Percentiles rank a stretch among this genome's conserved stretches.
Conservation (phyloP, 2,113 vertebrate species). For the Atherinomorus stipes region DNA sequence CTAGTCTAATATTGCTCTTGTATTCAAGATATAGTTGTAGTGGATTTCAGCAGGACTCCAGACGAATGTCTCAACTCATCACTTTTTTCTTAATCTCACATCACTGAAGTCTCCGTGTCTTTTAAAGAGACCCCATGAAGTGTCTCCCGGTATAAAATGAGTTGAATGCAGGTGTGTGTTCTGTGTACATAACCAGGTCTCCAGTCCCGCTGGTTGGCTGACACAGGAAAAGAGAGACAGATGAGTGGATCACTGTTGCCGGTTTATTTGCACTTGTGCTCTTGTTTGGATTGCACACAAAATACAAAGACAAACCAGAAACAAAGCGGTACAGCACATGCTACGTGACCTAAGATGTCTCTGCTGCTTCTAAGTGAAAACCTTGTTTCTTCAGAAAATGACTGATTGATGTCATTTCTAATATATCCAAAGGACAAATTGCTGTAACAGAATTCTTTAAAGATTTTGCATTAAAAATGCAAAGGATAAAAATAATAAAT, state of each 20-base stretch:
- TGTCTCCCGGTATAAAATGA: neutral
- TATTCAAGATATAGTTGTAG: too few relatives aligned
- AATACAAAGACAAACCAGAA: constrained; percentile 37
- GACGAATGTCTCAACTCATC: neutral
- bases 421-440: neutral
- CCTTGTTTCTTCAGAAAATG: neutral
- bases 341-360: constrained; percentile 41
- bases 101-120: neutral
- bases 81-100: neutral
- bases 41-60: too few relatives aligned
- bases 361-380: constrained; percentile 44
- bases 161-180: neutral
- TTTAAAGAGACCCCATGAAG: neutral
- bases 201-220: constrained; percentile 21
- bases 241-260: constrained; percentile 60
- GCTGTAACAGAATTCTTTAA: neutral
- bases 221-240: constrained; percentile 77
- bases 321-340: constrained; percentile 59
- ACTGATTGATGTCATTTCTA: too few relatives aligned
- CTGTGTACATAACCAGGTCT: neutral
- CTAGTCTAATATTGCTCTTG: too few relatives aligned
- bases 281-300: constrained; percentile 51
- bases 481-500: neutral
- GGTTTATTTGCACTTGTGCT: constrained; percentile 67
- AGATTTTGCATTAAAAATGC: neutral